Conservation (phyloP, 2,888 invertebrate genomes). For the Noctua janthina region DNA sequence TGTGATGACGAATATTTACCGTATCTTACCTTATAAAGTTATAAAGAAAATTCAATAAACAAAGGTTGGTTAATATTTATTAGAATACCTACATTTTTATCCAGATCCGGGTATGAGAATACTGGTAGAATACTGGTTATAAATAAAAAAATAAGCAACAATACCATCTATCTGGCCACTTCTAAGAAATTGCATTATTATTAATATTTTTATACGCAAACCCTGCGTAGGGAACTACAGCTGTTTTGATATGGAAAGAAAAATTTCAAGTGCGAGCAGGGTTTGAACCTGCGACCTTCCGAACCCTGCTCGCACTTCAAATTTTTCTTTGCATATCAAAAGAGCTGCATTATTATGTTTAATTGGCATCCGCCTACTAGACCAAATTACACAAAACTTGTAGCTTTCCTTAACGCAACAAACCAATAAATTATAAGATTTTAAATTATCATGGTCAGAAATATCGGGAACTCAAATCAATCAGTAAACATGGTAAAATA, state of each 20-base stretch:
- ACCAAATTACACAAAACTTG: background rate
- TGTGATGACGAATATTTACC: background rate
- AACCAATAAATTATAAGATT: background rate
- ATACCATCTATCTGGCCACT: background rate
- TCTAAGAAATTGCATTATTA: background rate
- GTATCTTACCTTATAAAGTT: background rate
- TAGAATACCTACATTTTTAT: background rate
- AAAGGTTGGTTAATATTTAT: background rate
- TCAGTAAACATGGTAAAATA: too few relatives aligned
- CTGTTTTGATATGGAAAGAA: too few relatives aligned
- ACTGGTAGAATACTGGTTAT: background rate
- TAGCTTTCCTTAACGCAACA: background rate
- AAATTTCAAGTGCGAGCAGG: too few relatives aligned
- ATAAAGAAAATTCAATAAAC: background rate
- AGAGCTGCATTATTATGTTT: background rate
- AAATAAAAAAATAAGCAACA: background rate
- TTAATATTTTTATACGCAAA: too few relatives aligned
- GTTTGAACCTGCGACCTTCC: too few relatives aligned
- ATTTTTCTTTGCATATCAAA: too few relatives aligned
- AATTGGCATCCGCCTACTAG: conserved; percentile 4
- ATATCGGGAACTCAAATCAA: too few relatives aligned
- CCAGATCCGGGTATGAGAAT: background rate
- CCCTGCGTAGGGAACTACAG: too few relatives aligned
- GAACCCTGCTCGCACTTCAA: too few relatives aligned
- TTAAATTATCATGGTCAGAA: too few relatives aligned